Base-by-base conservation (phyloP, 2,888 invertebrate genomes). In the Leistus spinibarbis region DNA sequence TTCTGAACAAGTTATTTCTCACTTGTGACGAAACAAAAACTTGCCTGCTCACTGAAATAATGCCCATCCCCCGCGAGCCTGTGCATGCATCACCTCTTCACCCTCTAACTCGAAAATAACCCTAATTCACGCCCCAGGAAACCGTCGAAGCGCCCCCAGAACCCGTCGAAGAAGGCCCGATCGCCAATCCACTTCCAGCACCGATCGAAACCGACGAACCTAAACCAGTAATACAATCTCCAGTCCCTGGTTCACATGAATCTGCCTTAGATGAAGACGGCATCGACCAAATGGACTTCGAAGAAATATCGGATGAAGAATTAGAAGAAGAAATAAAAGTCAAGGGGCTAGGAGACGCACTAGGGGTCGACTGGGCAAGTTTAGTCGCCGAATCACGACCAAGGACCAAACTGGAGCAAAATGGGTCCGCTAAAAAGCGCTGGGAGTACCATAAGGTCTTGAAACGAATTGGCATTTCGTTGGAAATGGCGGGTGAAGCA, bases 361-460 rank as follows among this genome's bases (percentile, higher is more conserved):
- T 97, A 24, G 96, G 96, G n/a, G 96, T 97, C 0, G 96, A 97
- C 85, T 97, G 97, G 97, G 93, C 95, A 10, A 95, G 95, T 83
- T 87, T 97, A 63, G 93, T 95, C 0, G 93, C 93, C 1, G 95
- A 95, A 85, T 93, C 93, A 3, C 89, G 90, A 53, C 88, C 88
- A 0, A 87, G 89, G 57, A 80, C 81, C 0, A 86, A 85, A 79
- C 79, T 79, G 54, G 80, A 87, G 78, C 88, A 88, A 77, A 84
- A 85, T n/a, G 87, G 88, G 5, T 84, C 85, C 7, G 88, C 93
- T 0, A 90, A 95, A 77, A 90, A 92, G 78, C 90, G 93, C 57
- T 97, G 95, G 93, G 91, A 91, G 80, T 92, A 95, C 3, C 92
- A 92, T 83, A 90, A 92, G 76, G 90, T 97, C 23, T 88, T 97